phyloP scores from a whole-genome alignment of 1,140 invertebrate genomes.

The Octopus bimaculoides region DNA sequence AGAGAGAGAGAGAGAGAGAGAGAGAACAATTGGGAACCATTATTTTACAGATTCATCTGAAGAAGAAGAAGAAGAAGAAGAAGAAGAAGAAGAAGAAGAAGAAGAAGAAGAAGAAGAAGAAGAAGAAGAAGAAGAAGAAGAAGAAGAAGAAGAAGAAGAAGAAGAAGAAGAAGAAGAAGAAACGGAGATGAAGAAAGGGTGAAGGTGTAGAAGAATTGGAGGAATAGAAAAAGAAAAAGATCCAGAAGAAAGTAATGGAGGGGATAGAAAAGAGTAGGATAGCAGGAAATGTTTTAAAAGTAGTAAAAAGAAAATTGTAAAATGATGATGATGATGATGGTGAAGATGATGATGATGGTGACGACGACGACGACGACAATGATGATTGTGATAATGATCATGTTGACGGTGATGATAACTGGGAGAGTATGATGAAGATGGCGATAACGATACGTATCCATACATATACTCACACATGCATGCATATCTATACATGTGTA shows the following conservation, averaged over 20 bases:
- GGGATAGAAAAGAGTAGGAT: not conserved
- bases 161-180: not conserved
- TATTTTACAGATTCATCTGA: not conserved
- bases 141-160: slow-evolving; percentile 3
- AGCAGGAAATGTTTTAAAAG: not conserved
- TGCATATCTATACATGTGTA: too few relatives aligned
- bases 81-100: not conserved
- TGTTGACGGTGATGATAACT: too few relatives aligned
- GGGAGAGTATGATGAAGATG: too few relatives aligned
- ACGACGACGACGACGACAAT: too few relatives aligned
- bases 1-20: not conserved
- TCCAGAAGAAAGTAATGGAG: not conserved
- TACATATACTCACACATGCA: too few relatives aligned
- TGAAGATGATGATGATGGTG: too few relatives aligned
- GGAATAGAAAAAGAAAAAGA: not conserved
- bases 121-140: not conserved
- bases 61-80: slow-evolving; percentile 2
- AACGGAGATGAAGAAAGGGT: not conserved
- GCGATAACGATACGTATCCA: too few relatives aligned
- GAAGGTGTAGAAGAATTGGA: not conserved
- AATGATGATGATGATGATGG: too few relatives aligned
- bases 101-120: not conserved
- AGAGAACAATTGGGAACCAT: not conserved
- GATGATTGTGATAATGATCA: too few relatives aligned
- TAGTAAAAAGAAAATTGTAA: too few relatives aligned